Evolutionary conservation across 1,140 invertebrate species (phyloP).

Genomic region (Drosophila grimshawi): DNA sequence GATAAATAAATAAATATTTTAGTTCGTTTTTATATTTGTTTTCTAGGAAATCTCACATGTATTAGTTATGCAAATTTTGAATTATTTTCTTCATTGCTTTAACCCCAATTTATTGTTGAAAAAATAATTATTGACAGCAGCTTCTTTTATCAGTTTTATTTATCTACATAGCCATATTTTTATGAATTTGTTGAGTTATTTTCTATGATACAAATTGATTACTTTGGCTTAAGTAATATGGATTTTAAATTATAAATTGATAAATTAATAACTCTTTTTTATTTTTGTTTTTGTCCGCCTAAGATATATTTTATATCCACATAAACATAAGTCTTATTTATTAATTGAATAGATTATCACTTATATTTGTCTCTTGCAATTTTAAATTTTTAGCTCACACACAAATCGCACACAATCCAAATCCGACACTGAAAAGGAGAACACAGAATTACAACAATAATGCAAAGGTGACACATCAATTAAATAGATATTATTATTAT

Average conservation of each 20-base stretch:
- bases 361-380: not conserved
- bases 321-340: too few relatives aligned
- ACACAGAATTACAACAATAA: constrained; percentile 24
- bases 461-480: constrained; percentile 41
- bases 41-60: too few relatives aligned
- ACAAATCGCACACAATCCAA: constrained; percentile 6
- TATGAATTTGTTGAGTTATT: too few relatives aligned
- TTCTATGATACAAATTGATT: too few relatives aligned
- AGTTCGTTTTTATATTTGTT: not conserved
- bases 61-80: not conserved
- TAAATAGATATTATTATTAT: constrained; percentile 13
- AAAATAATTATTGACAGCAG: too few relatives aligned
- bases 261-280: too few relatives aligned
- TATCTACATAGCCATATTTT: too few relatives aligned
- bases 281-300: not conserved
- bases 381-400: constrained; percentile 31
- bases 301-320: too few relatives aligned
- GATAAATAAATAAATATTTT: not conserved
- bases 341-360: constrained; percentile 7
- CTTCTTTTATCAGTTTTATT: too few relatives aligned
- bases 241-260: not conserved
- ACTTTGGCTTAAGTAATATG: too few relatives aligned
- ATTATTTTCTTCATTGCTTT: too few relatives aligned
- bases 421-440: constrained; percentile 14
- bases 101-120: too few relatives aligned